These are phyloP conservation scores for Cavia aperea DNA, from an alignment of 2,113 vertebrate species.

Conservation along the genomic window DNA sequence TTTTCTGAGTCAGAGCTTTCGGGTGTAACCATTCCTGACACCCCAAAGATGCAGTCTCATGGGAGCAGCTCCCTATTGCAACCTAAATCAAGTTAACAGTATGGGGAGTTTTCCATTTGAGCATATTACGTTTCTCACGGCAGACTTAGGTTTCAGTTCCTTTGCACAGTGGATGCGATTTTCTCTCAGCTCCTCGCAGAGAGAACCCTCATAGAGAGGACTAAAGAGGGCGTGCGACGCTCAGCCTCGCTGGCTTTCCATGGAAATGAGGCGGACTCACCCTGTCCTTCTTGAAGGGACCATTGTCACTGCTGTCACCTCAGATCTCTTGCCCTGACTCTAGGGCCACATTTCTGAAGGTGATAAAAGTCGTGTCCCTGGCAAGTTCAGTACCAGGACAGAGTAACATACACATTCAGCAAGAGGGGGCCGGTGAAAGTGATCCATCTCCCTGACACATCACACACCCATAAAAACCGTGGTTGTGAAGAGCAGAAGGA, in stretches of 20 bases:
- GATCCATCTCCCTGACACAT: neutral
- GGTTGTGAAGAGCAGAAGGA: neutral
- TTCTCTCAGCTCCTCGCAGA: neutral
- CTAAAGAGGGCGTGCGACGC: fast-evolving
- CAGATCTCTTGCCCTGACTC: neutral
- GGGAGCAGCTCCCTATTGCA: neutral
- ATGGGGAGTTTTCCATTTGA: conserved; percentile 13
- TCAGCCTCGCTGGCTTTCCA: neutral
- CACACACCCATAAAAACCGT: neutral
- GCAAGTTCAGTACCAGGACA: neutral
- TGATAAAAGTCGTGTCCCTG: neutral
- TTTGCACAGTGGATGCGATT: neutral
- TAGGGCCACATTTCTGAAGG: neutral
- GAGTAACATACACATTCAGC: neutral
- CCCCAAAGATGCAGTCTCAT: neutral
- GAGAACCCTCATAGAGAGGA: neutral
- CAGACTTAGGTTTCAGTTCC: neutral
- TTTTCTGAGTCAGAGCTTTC: neutral
- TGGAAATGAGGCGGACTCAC: neutral
- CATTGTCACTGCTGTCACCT: neutral
- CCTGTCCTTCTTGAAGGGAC: neutral
- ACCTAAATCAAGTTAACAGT: conserved; percentile 1
- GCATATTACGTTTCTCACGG: neutral
- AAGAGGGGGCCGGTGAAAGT: neutral
- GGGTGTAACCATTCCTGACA: neutral